Base-by-base conservation (phyloP, 2,797 vertebrate species). In the Protosalanx chinensis region DNA sequence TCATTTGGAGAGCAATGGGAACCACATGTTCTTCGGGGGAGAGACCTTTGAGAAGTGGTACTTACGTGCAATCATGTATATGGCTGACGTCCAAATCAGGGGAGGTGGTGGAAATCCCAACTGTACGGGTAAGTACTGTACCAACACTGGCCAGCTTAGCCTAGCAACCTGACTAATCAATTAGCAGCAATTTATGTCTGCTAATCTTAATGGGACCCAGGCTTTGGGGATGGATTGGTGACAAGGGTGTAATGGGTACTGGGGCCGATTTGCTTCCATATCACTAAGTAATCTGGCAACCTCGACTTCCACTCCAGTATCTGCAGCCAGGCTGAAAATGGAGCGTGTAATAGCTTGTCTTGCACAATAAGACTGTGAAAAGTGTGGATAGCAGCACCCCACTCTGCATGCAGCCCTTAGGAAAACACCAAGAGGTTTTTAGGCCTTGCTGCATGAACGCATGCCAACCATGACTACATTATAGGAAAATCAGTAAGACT, bases 391-490 rank as follows among this genome's bases (percentile, higher is more conserved):
- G 84, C 91, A 92, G 84, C 93, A 91, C 68, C 90, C 80, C 35
- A 93, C 92, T 77, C 85, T 93, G 85, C 90, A 93, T 73, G 89
- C 77, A 0, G 87, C 91, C 82, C 81, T 87, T 71, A 90, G 90
- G 94, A 90, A 82, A 88, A 81, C 49, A 92, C 92, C 76, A 90
- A 88, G 79, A 76, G 67, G 81, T 91, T 92, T 79, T 91, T 91
- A 46, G 75, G 90, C 90, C 82, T 95, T 92, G 10, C 93, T 91
- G 71, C 93, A 94, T 41, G 93, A 94, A 78, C 93, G 92, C 3
- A 88, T 81, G 63, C 93, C 94, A 68, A 93, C 93, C 81, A 87
- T 81, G 81, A 92, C 68, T 76, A 92, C 93, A 80, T 94, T 86
- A 93, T 93, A 64, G 67, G 76, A 72, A 76, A 82, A 82, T 33